Conservation (phyloP, 2,113 vertebrate genomes). For the Macrotis lagotis region DNA sequence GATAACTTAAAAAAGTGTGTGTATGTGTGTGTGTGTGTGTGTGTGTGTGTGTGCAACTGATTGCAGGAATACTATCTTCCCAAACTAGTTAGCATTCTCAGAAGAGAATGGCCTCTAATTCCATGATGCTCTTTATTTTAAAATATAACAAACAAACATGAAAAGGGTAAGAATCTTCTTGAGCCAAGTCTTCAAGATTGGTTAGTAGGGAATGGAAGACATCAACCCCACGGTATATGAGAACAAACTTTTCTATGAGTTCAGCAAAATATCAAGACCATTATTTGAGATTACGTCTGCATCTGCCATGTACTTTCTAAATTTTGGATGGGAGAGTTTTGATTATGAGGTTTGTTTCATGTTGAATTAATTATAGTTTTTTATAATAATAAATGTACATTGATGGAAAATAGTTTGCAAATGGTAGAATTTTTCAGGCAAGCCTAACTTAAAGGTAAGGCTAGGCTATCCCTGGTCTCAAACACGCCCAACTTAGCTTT, state of each 20-base stretch:
- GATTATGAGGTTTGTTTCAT: background rate
- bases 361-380: background rate
- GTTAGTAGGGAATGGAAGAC: slow-evolving; percentile 2
- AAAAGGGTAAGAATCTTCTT: background rate
- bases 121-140: background rate
- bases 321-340: slow-evolving; percentile 19
- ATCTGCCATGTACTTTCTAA: background rate
- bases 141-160: background rate
- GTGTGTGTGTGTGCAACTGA: background rate
- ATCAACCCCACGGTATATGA: background rate
- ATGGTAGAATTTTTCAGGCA: background rate
- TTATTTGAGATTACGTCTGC: background rate
- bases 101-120: background rate
- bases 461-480: background rate
- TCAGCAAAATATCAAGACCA: background rate
- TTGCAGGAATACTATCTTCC: background rate
- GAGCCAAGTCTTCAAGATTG: slow-evolving; percentile 28
- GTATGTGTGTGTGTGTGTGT: background rate
- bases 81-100: background rate
- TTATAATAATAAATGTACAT: background rate
- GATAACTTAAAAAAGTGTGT: background rate
- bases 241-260: background rate
- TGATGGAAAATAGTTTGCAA: background rate
- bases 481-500: background rate
- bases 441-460: background rate